These are phyloP conservation scores for Clarias fuscus DNA, from an alignment of 2,797 vertebrate species.

Conservation along the genomic window DNA sequence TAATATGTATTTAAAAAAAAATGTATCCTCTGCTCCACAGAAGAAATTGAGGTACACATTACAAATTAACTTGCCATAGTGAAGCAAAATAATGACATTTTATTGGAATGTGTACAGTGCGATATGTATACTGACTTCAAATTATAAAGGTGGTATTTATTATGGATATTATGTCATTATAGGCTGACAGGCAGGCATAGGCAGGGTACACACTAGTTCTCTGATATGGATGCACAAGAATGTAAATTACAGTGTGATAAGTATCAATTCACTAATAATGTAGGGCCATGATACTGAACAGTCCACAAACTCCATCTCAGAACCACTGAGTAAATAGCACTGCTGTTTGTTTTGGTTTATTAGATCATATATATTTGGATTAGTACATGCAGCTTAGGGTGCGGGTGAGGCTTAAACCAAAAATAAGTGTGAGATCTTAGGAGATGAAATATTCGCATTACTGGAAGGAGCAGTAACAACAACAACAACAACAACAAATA, in stretches of 20 bases:
- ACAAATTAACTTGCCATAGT: neutral
- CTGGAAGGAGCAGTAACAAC: neutral
- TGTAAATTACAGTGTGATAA: neutral
- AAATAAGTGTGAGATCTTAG: neutral
- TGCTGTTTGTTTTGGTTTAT: neutral
- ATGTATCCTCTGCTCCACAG: neutral
- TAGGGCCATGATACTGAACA: neutral
- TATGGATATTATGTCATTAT: neutral
- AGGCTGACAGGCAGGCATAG: neutral
- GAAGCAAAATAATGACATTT: neutral
- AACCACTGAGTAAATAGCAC: neutral
- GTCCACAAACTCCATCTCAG: neutral
- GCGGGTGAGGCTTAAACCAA: neutral
- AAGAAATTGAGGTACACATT: neutral
- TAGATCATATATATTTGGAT: constrained; percentile 4
- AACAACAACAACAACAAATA: neutral
- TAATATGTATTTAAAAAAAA: neutral
- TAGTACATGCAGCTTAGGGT: neutral
- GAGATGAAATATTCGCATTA: neutral
- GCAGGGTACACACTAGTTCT: neutral
- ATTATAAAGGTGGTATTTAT: neutral
- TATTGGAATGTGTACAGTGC: neutral
- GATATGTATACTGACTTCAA: neutral
- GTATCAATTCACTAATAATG: neutral
- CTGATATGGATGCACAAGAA: neutral